phyloP scores from a whole-genome alignment of 2,888 invertebrate species.

The Podabrus alpinus region DNA sequence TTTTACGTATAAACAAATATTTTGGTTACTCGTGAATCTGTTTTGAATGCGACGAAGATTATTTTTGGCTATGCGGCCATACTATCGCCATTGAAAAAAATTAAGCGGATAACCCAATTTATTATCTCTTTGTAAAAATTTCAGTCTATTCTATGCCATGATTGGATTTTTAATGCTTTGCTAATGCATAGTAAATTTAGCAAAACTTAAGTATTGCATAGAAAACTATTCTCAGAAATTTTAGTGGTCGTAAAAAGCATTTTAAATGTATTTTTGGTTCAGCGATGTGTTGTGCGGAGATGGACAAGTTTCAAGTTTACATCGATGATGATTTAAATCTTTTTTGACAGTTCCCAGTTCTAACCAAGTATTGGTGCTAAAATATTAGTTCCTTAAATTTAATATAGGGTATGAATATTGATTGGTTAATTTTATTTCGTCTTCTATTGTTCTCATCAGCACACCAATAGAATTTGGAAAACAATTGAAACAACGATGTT shows the following conservation, averaged over 20 bases:
- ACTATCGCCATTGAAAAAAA: neutral
- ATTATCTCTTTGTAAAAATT: too few species aligned
- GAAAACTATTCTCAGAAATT: neutral
- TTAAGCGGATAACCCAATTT: neutral
- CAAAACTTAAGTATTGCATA: neutral
- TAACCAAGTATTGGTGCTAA: neutral
- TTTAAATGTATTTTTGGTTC: neutral
- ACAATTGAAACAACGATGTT: too few species aligned
- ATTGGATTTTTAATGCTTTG: neutral
- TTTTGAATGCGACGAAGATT: neutral
- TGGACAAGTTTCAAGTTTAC: too few species aligned
- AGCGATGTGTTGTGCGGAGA: neutral
- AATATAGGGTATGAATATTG: neutral
- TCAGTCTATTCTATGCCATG: neutral
- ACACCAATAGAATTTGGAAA: neutral
- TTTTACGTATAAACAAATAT: neutral
- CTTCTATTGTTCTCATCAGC: neutral
- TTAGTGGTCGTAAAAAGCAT: neutral
- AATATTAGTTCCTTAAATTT: too few species aligned
- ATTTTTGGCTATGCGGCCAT: neutral
- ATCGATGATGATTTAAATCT: neutral
- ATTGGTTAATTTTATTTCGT: neutral
- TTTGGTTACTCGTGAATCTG: neutral
- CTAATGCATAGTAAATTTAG: neutral
- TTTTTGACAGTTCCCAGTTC: neutral